These are phyloP conservation scores for Stigmatopora nigra DNA, from an alignment of 2,113 vertebrate species.

Conservation along the genomic window DNA sequence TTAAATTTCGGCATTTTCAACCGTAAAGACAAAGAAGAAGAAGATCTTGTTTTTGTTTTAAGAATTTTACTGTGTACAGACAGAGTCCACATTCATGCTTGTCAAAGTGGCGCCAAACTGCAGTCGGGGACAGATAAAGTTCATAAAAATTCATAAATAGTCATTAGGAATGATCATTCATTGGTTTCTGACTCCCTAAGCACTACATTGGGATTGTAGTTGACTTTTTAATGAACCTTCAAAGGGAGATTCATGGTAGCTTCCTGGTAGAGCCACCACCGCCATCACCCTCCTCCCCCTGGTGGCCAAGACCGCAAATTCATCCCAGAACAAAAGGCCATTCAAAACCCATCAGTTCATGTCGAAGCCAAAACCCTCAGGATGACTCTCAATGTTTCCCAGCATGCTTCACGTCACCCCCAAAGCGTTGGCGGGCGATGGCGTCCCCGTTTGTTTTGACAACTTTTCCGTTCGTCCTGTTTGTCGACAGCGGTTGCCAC, in stretches of 20 bases:
- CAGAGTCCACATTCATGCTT: too few relatives aligned
- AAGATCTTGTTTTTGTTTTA: too few relatives aligned
- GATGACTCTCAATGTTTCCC: constrained; percentile 28
- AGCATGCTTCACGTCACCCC: constrained; percentile 8
- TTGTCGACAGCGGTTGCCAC: constrained; percentile 29
- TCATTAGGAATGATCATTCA: not conserved
- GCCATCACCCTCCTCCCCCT: not conserved
- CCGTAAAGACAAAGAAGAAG: too few relatives aligned
- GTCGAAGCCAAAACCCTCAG: constrained; percentile 6
- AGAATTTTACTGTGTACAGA: too few relatives aligned
- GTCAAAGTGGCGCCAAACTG: not conserved
- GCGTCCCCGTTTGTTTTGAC: constrained; percentile 27
- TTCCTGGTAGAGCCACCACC: not conserved
- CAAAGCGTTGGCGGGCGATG: constrained; percentile 5
- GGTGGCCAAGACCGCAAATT: constrained; percentile 19
- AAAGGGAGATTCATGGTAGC: not conserved
- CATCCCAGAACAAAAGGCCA: constrained; percentile 13
- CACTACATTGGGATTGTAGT: not conserved
- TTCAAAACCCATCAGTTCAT: constrained; percentile 17
- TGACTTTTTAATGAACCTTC: not conserved
- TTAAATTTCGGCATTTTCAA: too few relatives aligned
- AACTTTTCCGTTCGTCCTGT: constrained; percentile 21
- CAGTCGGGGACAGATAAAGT: not conserved
- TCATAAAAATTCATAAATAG: not conserved
- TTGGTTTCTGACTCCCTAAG: not conserved